phyloP scores from a whole-genome alignment of 2,113 vertebrate genomes.

The Chloropsis hardwickii region DNA sequence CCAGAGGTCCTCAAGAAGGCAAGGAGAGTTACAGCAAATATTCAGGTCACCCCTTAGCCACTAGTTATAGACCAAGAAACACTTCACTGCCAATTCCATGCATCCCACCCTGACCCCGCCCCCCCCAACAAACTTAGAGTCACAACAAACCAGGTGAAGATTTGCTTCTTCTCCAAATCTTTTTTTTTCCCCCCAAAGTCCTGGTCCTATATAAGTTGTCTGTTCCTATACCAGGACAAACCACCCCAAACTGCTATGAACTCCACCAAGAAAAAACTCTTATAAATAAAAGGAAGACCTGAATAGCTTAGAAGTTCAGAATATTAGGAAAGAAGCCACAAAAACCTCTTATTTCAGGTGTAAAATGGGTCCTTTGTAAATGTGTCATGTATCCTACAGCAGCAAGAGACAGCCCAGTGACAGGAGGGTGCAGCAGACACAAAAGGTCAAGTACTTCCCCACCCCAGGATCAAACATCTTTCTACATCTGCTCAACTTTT shows the following conservation, averaged over 20 bases:
- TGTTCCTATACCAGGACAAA: neutral
- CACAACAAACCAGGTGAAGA: neutral
- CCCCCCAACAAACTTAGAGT: neutral
- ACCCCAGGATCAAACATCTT: neutral
- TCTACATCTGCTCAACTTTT: neutral
- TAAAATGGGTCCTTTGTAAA: fast-evolving
- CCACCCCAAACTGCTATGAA: neutral
- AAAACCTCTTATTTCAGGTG: neutral
- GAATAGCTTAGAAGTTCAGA: neutral
- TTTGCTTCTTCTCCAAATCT: neutral
- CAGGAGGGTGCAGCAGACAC: neutral
- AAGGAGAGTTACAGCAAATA: neutral
- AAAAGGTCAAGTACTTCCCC: neutral
- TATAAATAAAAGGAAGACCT: neutral
- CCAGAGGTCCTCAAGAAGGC: neutral
- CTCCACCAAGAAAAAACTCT: neutral
- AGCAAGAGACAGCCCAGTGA: neutral
- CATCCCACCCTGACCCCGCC: fast-evolving
- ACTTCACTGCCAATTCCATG: neutral
- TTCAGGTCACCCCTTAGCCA: neutral
- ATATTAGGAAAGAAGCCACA: neutral
- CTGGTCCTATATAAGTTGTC: neutral
- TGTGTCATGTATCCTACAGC: fast-evolving
- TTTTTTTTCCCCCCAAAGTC: neutral
- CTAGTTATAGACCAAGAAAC: neutral